Evolutionary conservation across 2,888 invertebrate species (phyloP).

Genomic region (Spisula subtruncata): DNA sequence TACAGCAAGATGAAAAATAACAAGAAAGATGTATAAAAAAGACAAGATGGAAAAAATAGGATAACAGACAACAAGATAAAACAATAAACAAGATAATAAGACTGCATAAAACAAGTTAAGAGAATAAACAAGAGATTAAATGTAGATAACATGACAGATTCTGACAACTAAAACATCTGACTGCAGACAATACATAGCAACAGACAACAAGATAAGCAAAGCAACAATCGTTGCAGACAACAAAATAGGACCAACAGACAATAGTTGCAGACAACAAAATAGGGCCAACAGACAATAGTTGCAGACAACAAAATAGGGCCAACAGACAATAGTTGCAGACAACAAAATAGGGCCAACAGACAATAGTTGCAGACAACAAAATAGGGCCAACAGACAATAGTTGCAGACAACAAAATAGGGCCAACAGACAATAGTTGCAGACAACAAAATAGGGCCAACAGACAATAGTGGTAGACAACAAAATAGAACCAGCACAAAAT

Average conservation of each 20-base stretch:
- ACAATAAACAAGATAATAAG: too few species aligned
- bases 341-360: background rate
- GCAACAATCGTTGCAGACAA: background rate
- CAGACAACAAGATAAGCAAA: background rate
- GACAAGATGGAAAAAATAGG: background rate
- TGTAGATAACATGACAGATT: background rate
- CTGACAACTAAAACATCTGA: too few species aligned
- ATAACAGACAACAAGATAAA: background rate
- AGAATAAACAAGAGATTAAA: background rate
- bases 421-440: too few species aligned
- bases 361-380: background rate
- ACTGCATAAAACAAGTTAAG: background rate
- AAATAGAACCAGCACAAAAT: background rate
- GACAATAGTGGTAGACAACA: background rate
- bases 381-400: background rate
- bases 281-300: too few species aligned
- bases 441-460: background rate
- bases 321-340: background rate
- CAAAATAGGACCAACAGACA: background rate
- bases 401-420: background rate
- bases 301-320: background rate
- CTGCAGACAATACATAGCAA: background rate
- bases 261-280: background rate
- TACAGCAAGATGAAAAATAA: too few species aligned
- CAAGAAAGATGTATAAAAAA: too few species aligned